These are phyloP conservation scores for Buceros bicornis DNA, from an alignment of 2,797 vertebrate species.

Conservation along the genomic window DNA sequence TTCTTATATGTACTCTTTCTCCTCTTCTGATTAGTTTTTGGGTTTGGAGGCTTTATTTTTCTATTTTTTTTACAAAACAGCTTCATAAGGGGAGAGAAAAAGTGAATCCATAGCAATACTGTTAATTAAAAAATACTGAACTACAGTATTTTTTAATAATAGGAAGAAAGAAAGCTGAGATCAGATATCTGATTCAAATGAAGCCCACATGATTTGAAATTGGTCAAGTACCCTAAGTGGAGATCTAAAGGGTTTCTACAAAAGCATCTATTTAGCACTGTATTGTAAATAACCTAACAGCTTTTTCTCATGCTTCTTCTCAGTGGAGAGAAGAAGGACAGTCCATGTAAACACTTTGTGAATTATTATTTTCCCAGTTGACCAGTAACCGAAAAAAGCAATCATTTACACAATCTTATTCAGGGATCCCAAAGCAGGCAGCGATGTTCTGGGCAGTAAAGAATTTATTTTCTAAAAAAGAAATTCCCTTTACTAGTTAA, in stretches of 20 bases:
- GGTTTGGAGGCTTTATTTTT: background rate
- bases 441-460: background rate
- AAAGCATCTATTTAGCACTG: background rate
- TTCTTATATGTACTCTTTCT: background rate
- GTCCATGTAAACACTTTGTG: background rate
- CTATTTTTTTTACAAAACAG: background rate
- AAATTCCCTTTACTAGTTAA: background rate
- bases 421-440: background rate
- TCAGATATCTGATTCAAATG: background rate
- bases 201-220: background rate
- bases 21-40: background rate
- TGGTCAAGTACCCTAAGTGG: background rate
- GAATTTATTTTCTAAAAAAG: background rate
- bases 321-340: background rate
- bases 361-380: background rate
- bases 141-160: background rate
- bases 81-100: background rate
- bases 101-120: background rate
- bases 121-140: background rate
- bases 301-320: background rate
- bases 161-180: background rate
- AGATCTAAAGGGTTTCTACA: background rate
- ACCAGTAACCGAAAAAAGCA: background rate
- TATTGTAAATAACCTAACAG: background rate
- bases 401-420: background rate